Conservation (phyloP, 1,140 invertebrate species). For the Notospermus geniculatus region DNA sequence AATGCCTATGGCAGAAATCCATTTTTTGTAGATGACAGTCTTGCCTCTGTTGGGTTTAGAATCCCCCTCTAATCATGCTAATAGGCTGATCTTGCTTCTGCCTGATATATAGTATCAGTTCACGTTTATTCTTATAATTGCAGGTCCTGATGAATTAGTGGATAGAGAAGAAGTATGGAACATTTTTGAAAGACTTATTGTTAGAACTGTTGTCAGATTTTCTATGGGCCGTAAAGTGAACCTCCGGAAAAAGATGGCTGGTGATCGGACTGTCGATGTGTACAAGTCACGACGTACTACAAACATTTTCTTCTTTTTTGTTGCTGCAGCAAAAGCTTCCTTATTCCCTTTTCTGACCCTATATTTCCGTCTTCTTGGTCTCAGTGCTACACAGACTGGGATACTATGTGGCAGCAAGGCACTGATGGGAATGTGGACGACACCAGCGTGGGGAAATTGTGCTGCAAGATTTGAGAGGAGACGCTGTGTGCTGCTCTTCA, state of each 20-base stretch:
- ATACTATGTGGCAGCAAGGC: conserved; percentile 44
- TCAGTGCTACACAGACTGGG: conserved; percentile 44
- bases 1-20: no score
- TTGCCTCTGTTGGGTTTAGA: no score
- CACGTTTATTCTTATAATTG: no score
- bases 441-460: conserved; percentile 47
- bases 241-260: not conserved
- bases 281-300: conserved; percentile 11
- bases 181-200: no score
- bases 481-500: conserved; percentile 39
- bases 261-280: conserved; percentile 1
- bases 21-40: no score
- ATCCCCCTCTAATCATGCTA: no score
- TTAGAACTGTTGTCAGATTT: no score
- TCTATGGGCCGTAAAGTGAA: conserved; percentile 2
- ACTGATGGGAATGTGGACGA: conserved; percentile 41
- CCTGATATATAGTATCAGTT: no score
- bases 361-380: conserved; percentile 43
- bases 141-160: no score
- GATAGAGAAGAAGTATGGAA: no score
- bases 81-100: no score
- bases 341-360: conserved; percentile 49
- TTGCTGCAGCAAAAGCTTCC: conserved; percentile 45
- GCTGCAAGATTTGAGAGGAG: conserved; percentile 38
- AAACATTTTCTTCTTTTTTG: conserved; percentile 46